A percentile compares a stretch with the other conserved stretches of the same genome.
Evolutionary conservation across 2,797 vertebrate genomes (phyloP).

Genomic region (Pygocentrus nattereri): DNA sequence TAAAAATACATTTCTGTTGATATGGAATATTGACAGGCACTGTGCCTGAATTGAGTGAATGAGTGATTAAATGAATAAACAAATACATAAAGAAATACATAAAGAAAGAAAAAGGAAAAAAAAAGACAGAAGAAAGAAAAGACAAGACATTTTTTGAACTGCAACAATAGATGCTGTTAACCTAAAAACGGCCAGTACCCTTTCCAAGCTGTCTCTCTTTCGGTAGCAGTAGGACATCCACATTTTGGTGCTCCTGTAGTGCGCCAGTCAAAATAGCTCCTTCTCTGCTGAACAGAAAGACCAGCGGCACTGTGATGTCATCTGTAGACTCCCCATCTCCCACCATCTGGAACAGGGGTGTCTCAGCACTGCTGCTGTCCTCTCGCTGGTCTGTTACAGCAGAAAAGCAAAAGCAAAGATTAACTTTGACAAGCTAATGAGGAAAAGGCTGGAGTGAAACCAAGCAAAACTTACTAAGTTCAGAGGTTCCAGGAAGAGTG

Average conservation of each 20-base stretch:
- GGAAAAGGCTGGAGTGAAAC: neutral
- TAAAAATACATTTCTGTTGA: neutral
- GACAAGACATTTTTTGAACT: too few species aligned
- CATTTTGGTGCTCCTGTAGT: constrained; percentile 78
- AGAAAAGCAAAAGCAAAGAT: neutral
- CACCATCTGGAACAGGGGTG: constrained; percentile 86
- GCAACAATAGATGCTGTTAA: neutral
- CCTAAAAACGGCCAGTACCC: constrained; percentile 60
- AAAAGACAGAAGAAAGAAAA: too few species aligned
- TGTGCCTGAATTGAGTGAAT: too few species aligned
- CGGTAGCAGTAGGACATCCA: constrained; percentile 82
- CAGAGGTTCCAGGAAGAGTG: neutral
- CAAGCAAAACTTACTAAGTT: neutral
- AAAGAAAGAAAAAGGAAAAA: too few species aligned
- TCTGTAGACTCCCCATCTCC: constrained; percentile 80
- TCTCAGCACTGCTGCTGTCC: constrained; percentile 80
- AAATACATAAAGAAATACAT: neutral
- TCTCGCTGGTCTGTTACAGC: constrained; percentile 76
- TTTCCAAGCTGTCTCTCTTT: constrained; percentile 80
- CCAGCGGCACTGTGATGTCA: constrained; percentile 79
- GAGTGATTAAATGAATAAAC: too few species aligned
- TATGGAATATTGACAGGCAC: too few species aligned
- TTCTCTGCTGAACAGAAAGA: constrained; percentile 83
- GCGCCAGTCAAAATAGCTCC: constrained; percentile 77
- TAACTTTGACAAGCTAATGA: neutral